phyloP scores from a whole-genome alignment of 2,888 invertebrate genomes.

The Polyommatus icarus region DNA sequence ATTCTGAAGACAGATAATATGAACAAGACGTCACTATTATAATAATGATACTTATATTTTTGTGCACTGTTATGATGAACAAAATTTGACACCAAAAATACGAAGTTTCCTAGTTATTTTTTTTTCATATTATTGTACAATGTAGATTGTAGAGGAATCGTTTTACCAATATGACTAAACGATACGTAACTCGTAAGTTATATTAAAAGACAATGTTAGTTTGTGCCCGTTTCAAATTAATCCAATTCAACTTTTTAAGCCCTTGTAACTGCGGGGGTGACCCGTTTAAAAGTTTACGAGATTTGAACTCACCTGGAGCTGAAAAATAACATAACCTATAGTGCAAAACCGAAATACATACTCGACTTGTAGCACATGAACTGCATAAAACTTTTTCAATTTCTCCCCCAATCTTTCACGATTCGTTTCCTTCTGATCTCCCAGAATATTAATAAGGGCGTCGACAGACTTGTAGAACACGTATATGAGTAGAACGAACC shows the following conservation, averaged over 20 bases:
- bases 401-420: constrained; percentile 49
- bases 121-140: not conserved
- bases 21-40: not conserved
- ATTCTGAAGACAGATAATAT: too few species aligned
- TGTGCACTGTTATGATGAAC: not conserved
- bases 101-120: not conserved
- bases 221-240: not conserved
- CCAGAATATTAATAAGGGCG: constrained; percentile 48
- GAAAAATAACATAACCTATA: not conserved
- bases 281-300: not conserved
- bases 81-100: not conserved
- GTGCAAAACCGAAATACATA: constrained; percentile 44
- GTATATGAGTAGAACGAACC: constrained; percentile 56
- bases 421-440: constrained; percentile 45
- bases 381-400: constrained; percentile 52
- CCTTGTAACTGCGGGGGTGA: not conserved
- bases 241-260: not conserved
- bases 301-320: not conserved
- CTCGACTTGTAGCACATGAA: constrained; percentile 53
- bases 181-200: not conserved
- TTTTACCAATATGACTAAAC: not conserved
- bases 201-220: not conserved
- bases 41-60: not conserved
- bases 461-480: constrained; percentile 54
- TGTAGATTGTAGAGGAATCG: not conserved